Evolutionary conservation across 1,140 invertebrate species (phyloP), one percentile per base, ranked within the genome.

Genomic region (Pantala flavescens): DNA sequence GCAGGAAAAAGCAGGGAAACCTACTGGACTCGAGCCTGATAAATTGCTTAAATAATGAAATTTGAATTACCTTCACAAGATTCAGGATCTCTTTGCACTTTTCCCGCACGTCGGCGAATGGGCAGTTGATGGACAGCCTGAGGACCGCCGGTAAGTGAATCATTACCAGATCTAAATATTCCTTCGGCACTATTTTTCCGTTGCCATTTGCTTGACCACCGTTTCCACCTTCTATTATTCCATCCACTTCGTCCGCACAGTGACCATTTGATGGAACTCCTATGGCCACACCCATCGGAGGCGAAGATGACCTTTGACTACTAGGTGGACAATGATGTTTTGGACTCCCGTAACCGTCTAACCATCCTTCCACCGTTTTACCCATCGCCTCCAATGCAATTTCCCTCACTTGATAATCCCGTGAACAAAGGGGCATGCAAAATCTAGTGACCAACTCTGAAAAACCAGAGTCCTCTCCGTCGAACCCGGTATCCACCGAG

Each of bases 131-230:
- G 72, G 85, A 86, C 73, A 88, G 82, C 76, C 87, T 82, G 23
- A 87, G 80, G 75, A 88, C 85, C 71, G 86, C 85, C 14, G 86
- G 86, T 76, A 88, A 81, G 80, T 87, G 86, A 70, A 87, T 77
- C 49, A 83, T 84, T 55, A 87, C 85, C 76, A 87, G 79, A 73
- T 84, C 85, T 71, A 86, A 78, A 74, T 87, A 86, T 77, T 87
- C 83, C 23, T 82, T 82, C 12, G 83, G 82, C 9, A 85, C 83
- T 16, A 63, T 63, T 63, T 63, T 63, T 63, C 49, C 49, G n/a
- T 63, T 63, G 14, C 49, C 49, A 63, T 63, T 63, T 16, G 49
- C 2, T 63, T 3, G 14, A 63, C 49, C 49, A 63, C 82, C 83
- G 70, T 85, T 83, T 19, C 84, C 75, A 12, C 82, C 82, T 76